Evolutionary conservation across 2,888 invertebrate species (phyloP).

Genomic region (Liposcelis brunnea): DNA sequence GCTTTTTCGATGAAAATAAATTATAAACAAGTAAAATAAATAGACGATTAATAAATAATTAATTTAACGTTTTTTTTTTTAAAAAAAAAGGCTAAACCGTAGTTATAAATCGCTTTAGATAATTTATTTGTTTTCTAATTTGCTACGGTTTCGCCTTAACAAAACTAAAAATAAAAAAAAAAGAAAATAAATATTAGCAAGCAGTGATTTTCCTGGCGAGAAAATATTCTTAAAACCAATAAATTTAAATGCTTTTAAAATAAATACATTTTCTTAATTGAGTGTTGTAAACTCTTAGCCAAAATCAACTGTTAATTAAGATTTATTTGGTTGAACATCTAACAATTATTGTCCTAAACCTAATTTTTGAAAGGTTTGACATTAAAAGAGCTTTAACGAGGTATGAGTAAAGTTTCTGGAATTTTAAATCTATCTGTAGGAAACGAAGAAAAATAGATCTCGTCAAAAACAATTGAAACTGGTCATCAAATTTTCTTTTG

Average conservation of each 20-base stretch:
- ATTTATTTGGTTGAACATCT: too few species aligned
- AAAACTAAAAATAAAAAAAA: constrained; percentile 18
- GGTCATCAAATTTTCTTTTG: too few species aligned
- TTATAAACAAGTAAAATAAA: constrained; percentile 13
- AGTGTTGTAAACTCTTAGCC: not conserved
- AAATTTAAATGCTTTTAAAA: constrained; percentile 9
- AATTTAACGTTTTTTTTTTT: constrained; percentile 10
- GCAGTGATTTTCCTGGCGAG: too few species aligned
- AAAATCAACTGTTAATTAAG: too few species aligned
- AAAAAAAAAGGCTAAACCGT: constrained; percentile 14
- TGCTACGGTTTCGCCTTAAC: constrained; percentile 13
- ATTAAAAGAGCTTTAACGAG: too few species aligned
- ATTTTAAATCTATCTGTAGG: too few species aligned
- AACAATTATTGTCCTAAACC: too few species aligned
- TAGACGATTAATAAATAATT: constrained; percentile 14
- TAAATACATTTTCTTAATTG: constrained; percentile 4
- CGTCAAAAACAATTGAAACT: too few species aligned
- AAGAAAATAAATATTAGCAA: constrained; percentile 12
- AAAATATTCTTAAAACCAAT: not conserved
- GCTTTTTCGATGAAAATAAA: constrained; percentile 13
- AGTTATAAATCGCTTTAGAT: constrained; percentile 14
- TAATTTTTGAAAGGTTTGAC: too few species aligned
- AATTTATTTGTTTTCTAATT: constrained; percentile 18
- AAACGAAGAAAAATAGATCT: too few species aligned
- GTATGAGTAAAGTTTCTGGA: too few species aligned